Base-by-base conservation (phyloP, 2,888 invertebrate species). In the Hermaeophaga mercurialis region DNA sequence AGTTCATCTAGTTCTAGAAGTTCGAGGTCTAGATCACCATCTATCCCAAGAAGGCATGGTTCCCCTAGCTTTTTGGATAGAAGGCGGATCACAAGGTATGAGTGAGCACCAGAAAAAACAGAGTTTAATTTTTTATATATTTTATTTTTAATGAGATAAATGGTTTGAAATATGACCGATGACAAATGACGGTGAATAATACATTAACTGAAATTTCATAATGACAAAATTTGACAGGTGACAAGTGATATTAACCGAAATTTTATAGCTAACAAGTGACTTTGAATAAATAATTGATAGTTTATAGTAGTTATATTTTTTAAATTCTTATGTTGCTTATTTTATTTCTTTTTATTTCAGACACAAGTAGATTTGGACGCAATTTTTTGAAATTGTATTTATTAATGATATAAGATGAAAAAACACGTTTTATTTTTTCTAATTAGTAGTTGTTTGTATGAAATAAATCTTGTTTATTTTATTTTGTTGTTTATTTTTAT, bases 51-150 rank as follows among this genome's bases (percentile, higher is more conserved):
- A 54, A 85, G 96, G 59, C 89, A 91, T 68, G 96, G 96, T 36
- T 96, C 96, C 54, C 96, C 96, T 14, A 94, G 94, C 78, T 96
- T 96, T 80, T 81, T 96, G 60, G 96, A 96, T 79, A 84, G 94
- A 69, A 84, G 96, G 56, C 85, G 96, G 67, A 96, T 96, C 72
- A 96, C 96, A 68, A 96, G 96, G 96, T 96, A 87, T 79, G 63
- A 6, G 22, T 6, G 22, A 5, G 22, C 22, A 22, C 22, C 3
- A 22, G 3, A 22, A 6, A 5, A 22, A 22, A 22, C 3, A 22
- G 22, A 6, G 6, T n/a, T n/a, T n/a, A n/a, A n/a, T n/a, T n/a
- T n/a, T n/a, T n/a, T n/a, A n/a, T n/a, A n/a, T n/a, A n/a, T n/a
- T n/a, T n/a, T n/a, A n/a, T n/a, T n/a, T n/a, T n/a, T n/a, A n/a